Base-by-base conservation (phyloP, 2,888 invertebrate species). In the Matsumyia berberina region DNA sequence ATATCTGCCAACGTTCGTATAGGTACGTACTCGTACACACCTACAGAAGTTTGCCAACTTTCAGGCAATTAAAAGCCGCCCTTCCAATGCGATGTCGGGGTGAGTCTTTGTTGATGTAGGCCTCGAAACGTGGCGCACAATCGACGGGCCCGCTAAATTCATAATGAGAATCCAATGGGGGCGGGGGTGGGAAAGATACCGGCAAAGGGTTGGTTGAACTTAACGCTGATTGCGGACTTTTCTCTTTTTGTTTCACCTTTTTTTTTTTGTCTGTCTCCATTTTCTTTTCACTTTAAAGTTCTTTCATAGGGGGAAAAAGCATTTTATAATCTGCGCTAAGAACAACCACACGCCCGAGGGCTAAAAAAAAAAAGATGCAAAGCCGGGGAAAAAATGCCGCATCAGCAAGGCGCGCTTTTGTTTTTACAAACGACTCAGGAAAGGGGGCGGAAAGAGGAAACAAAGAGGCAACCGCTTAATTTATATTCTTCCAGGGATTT, bases 31-130 rank as follows among this genome's bases (percentile, higher is more conserved):
- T n/a, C 15, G 39, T 11, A 12, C 33, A 37, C 5, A n/a, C 46
- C 31, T 62, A 33, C 60, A 35, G 49, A 60, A 60, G 73, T 83
- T 73, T 33, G 29, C 67, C 39, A 78, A 73, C 78, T 78, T 83
- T 78, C 55, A 67, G 79, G 73, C 69, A 79, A 79, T 83, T 83
- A 78, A 78, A 79, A 55, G 57, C 73, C 60, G 9, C 49, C 72
- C 58, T n/a, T 42, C 33, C 24, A 17, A 9, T 53, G 42, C 8
- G 53, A 60, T 35, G 49, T 33, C 8, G 17, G 19, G 42, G 24
- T 11, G n/a, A 51, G 35, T 24, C 15, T 31, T 51, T 57, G 42
- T 76, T 11, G 12, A 49, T 58, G 39, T 33, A 35, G 35, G 67
- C 67, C 17, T 24, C 35, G 42, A 57, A 44, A 57, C n/a, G 29